Conservation (phyloP, 2,888 invertebrate species). For the Polyploca ridens region DNA sequence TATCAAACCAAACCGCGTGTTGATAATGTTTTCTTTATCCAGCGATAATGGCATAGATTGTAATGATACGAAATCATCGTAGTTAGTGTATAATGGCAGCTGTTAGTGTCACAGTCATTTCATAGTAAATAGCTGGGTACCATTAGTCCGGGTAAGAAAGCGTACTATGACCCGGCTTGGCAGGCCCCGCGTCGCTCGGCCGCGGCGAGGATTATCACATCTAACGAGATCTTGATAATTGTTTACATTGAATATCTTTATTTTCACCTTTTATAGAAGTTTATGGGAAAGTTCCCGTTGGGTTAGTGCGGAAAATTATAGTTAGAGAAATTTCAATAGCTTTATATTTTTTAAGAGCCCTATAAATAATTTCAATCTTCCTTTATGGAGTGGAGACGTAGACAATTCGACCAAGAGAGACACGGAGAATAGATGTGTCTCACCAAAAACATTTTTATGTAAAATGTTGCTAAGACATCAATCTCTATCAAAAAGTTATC, state of each 20-base stretch:
- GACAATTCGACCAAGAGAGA: no score
- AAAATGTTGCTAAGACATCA: no score
- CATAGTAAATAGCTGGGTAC: background rate
- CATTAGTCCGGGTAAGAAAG: slow-evolving; percentile 13
- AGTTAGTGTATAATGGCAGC: background rate
- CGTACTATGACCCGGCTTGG: slow-evolving; percentile 25
- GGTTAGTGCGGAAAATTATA: background rate
- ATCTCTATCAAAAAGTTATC: no score
- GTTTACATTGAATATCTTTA: background rate
- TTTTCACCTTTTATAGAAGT: background rate
- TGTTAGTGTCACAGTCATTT: background rate
- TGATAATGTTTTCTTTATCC: background rate
- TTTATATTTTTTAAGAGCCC: no score
- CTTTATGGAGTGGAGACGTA: no score
- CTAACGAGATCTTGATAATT: slow-evolving; percentile 9
- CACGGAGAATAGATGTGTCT: no score
- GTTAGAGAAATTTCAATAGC: background rate
- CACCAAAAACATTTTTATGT: no score
- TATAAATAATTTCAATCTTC: no score
- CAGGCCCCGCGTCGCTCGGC: slow-evolving; percentile 18
- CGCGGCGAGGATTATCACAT: background rate
- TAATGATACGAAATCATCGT: background rate
- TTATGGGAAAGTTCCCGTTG: no score
- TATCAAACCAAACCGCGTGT: background rate
- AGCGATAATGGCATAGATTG: background rate